Base-by-base conservation (phyloP, 2,113 vertebrate genomes). In the Zapus hudsonius region DNA sequence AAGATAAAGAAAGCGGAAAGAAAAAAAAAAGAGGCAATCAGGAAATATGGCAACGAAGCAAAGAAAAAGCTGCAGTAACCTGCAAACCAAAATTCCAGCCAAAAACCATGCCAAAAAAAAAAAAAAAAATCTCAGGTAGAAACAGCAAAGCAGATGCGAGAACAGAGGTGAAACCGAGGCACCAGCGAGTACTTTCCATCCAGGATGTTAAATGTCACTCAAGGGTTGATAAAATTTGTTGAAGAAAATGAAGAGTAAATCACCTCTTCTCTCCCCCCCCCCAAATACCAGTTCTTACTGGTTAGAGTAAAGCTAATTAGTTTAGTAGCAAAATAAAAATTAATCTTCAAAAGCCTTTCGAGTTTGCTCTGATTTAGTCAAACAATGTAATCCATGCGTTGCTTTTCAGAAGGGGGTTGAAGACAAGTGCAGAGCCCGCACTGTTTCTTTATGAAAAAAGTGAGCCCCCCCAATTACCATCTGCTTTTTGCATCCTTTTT, bases 41-140 rank as follows among this genome's bases (percentile, higher is more conserved):
- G 98, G 98, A 98, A 96, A 98, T 97, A 98, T 93, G 97, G 97
- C 97, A 98, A 98, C 87, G 92, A 97, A 98, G 97, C 97, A 97
- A 98, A 98, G 96, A 75, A 97, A 97, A 98, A 97, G 97, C 97
- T 95, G 97, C 73, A 94, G 98, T 96, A 92, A 97, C 96, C 97
- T 97, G 96, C 96, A 98, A 98, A 97, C 94, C 96, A 95, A 97
- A 97, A 96, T 94, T 95, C 90, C 96, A 98, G 97, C 95, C 29
- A 95, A 98, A 97, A 94, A 90, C 93, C 98, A 98, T 98, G 98
- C 98, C 98, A 52, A 52, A 52, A 52, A 12, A 96, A 94, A 98
- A 96, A 94, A 94, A 96, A 94, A 95, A 93, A 92, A 84, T 93
- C 96, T 95, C 40, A 96, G 95, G 95, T 95, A 89, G 96, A 97